phyloP scores from a whole-genome alignment of 2,797 vertebrate species.

The Notamacropus eugenii region DNA sequence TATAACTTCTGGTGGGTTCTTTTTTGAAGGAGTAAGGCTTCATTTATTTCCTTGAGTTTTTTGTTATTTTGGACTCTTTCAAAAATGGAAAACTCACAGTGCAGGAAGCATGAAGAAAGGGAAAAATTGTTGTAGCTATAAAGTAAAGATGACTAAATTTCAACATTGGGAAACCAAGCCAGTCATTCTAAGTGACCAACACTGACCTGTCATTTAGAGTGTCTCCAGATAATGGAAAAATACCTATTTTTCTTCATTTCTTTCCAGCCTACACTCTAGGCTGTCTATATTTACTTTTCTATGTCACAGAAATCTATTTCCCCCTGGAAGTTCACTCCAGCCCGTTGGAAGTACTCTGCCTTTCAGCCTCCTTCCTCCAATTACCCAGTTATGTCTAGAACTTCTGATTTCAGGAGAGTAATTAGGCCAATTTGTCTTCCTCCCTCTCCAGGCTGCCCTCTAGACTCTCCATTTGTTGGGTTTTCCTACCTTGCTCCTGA shows the following conservation, averaged over 20 bases:
- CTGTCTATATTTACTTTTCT: background rate
- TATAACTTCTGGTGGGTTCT: background rate
- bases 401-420: background rate
- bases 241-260: background rate
- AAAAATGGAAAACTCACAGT: background rate
- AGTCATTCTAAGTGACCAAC: background rate
- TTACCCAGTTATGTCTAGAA: background rate
- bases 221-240: background rate
- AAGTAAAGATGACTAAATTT: background rate
- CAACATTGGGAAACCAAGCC: background rate
- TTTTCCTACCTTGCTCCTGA: background rate
- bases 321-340: background rate
- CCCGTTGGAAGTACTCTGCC: background rate
- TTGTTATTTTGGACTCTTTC: background rate
- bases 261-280: background rate
- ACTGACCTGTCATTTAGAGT: too few relatives aligned
- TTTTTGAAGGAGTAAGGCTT: background rate
- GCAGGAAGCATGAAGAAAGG: background rate
- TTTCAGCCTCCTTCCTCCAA: background rate
- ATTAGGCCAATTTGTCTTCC: background rate
- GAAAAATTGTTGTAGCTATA: background rate
- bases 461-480: background rate
- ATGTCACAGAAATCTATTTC: background rate
- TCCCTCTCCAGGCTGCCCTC: background rate
- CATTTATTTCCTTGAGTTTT: background rate